Conservation (phyloP, 2,797 vertebrate species). For the Agapornis canus region DNA sequence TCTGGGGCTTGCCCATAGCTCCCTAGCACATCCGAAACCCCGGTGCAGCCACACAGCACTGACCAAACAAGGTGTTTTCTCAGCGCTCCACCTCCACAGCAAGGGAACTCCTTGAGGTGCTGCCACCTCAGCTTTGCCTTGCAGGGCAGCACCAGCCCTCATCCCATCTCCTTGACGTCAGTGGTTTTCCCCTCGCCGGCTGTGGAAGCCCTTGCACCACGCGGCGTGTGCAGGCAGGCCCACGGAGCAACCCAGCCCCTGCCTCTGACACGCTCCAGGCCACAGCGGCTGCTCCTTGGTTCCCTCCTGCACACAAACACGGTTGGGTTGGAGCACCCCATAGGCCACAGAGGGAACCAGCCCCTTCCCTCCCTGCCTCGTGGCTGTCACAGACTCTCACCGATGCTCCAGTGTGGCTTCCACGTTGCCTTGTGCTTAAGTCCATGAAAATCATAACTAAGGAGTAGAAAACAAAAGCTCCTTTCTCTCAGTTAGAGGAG, state of each 20-base stretch:
- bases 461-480: constrained; percentile 8
- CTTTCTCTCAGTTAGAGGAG: neutral
- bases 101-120: neutral
- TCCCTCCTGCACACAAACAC: neutral
- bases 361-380: fast-evolving
- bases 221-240: neutral
- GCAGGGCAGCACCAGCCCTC: neutral
- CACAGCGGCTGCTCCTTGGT: fast-evolving
- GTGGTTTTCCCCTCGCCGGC: neutral
- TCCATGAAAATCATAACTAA: neutral
- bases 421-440: fast-evolving
- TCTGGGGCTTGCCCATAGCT: neutral
- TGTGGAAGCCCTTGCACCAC: neutral
- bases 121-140: fast-evolving
- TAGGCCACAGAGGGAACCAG: fast-evolving
- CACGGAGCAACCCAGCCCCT: neutral
- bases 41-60: fast-evolving
- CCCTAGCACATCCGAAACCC: fast-evolving
- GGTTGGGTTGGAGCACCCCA: neutral
- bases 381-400: fast-evolving
- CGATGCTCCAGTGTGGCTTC: neutral
- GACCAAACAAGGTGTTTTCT: neutral
- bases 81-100: neutral
- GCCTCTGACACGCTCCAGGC: neutral
- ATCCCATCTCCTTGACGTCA: neutral